Percentiles rank a stretch among this genome's conserved stretches.
Conservation (phyloP, 2,888 invertebrate genomes). For the Serrognathus titanus region DNA sequence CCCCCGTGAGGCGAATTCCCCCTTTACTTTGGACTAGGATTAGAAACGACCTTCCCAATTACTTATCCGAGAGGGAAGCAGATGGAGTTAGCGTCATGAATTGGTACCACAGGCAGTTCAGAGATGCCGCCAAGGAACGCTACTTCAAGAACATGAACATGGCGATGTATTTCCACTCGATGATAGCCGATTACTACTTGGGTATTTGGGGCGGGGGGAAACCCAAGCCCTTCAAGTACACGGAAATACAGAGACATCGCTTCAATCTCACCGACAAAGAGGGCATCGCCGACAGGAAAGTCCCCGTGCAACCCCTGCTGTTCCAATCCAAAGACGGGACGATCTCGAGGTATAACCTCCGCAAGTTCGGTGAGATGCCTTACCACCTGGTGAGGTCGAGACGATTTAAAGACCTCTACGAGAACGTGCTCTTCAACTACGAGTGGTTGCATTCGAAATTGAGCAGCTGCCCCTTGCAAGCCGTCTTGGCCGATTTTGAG, state of each 20-base stretch:
- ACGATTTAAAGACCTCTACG: slow-evolving; percentile 84
- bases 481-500: slow-evolving; percentile 92
- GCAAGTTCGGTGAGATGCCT: slow-evolving; percentile 96
- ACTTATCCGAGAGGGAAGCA: slow-evolving; percentile 93
- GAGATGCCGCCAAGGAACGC: slow-evolving; percentile 88
- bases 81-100: slow-evolving; percentile 97
- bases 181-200: slow-evolving; percentile 96
- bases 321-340: slow-evolving; percentile 89
- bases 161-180: slow-evolving; percentile 95
- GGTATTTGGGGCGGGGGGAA: slow-evolving; percentile 95
- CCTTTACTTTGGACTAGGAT: slow-evolving; percentile 96
- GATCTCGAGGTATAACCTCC: slow-evolving; percentile 84
- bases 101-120: slow-evolving; percentile 96
- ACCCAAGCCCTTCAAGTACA: slow-evolving; percentile 95
- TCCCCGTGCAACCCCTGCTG: slow-evolving; percentile 88
- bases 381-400: slow-evolving; percentile 91
- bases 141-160: slow-evolving; percentile 98
- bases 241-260: slow-evolving; percentile 92
- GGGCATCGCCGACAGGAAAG: slow-evolving; percentile 88
- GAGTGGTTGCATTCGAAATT: slow-evolving; percentile 96
- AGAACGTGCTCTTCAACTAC: slow-evolving; percentile 93
- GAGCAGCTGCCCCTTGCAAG: slow-evolving; percentile 91
- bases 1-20: slow-evolving; percentile 92
- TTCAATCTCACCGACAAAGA: slow-evolving; percentile 85
- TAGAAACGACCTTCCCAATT: slow-evolving; percentile 93